Conservation (phyloP, 2,888 invertebrate species). For the Dolichopus griseipennis region DNA sequence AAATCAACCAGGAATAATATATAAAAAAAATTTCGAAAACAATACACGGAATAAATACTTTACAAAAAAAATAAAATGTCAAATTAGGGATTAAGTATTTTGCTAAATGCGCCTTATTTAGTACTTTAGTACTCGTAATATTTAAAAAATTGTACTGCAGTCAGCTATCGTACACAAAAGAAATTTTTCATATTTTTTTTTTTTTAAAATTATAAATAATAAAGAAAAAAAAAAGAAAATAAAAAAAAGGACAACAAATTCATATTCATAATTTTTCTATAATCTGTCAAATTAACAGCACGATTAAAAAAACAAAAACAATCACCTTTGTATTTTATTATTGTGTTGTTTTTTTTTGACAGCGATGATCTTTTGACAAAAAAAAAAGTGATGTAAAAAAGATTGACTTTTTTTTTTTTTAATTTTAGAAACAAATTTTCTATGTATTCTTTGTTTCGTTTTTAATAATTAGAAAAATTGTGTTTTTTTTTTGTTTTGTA, state of each 20-base stretch:
- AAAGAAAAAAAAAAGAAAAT: no score
- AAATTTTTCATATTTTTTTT: neutral
- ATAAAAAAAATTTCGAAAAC: neutral
- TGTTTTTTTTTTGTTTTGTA: no score
- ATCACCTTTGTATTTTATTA: neutral
- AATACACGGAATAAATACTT: neutral
- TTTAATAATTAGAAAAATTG: no score
- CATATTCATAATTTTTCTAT: slow-evolving; percentile 7
- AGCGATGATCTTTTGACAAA: neutral
- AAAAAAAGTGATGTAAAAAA: neutral
- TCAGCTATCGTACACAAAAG: neutral
- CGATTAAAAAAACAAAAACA: slow-evolving; percentile 9
- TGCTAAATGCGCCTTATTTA: neutral
- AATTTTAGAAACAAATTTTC: neutral
- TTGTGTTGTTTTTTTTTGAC: neutral
- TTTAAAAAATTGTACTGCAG: neutral
- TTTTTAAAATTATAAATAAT: no score
- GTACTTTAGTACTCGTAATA: neutral
- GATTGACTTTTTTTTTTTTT: neutral
- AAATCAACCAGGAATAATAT: no score
- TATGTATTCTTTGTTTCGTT: neutral
- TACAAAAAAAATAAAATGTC: neutral
- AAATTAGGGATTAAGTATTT: slow-evolving; percentile 4
- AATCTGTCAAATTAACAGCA: slow-evolving; percentile 22
- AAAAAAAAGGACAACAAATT: no score